These are phyloP conservation scores for Hyalella azteca DNA, from an alignment of 2,888 invertebrate genomes.

Conservation along the genomic window DNA sequence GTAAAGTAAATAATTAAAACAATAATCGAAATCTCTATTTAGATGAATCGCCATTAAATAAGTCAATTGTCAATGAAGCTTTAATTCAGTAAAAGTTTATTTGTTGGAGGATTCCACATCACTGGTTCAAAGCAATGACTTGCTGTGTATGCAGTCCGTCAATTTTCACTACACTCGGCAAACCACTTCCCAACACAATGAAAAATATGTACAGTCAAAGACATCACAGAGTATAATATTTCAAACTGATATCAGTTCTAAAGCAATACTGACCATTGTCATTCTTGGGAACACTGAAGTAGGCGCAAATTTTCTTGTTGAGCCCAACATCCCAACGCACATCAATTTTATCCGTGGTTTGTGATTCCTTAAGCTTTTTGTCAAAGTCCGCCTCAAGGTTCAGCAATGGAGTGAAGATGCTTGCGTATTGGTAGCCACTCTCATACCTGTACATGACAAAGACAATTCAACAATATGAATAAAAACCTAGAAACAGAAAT, in stretches of 20 bases:
- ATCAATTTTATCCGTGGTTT: conserved; percentile 97
- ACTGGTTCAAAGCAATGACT: no score
- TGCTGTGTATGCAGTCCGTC: no score
- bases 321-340: conserved; percentile 98
- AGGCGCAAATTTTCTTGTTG: conserved; percentile 97
- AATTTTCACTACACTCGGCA: no score
- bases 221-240: no score
- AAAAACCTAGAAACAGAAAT: not conserved
- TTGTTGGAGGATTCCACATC: no score
- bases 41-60: no score
- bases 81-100: no score
- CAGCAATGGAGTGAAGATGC: conserved; percentile 95
- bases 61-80: no score
- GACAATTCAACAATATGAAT: not conserved
- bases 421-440: conserved; percentile 98
- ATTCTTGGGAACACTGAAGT: conserved; percentile 89
- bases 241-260: not conserved
- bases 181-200: no score
- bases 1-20: no score
- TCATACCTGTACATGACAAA: conserved; percentile 75
- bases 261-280: not conserved
- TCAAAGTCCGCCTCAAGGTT: conserved; percentile 98
- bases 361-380: conserved; percentile 94
- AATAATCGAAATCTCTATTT: no score
- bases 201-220: no score